These are phyloP conservation scores for Arnoldichthys spilopterus DNA, from an alignment of 2,797 vertebrate species.

Conservation along the genomic window DNA sequence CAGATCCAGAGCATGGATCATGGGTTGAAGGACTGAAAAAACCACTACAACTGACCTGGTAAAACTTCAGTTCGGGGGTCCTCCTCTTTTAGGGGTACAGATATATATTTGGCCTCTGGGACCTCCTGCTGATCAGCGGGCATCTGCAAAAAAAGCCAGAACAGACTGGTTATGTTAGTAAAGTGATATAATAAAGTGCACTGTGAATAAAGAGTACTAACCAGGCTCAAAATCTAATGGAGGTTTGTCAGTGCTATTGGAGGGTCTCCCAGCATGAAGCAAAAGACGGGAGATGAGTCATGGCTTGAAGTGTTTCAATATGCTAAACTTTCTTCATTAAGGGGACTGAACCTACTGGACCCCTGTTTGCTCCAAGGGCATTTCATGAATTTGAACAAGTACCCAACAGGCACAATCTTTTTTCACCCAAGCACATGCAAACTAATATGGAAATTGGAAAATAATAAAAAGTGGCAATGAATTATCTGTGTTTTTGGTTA, in stretches of 20 bases:
- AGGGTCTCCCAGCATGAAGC: not conserved
- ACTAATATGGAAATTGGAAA: too few species aligned
- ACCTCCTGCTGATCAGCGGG: conserved; percentile 61
- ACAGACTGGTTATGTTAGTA: not conserved
- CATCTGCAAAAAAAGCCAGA: conserved; percentile 61
- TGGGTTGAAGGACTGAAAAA: not conserved
- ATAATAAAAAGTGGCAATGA: too few species aligned
- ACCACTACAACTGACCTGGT: conserved; percentile 20
- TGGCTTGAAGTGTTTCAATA: not conserved
- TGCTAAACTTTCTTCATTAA: not conserved
- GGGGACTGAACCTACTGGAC: not conserved
- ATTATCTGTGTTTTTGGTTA: too few species aligned
- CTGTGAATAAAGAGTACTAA: not conserved
- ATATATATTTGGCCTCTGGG: conserved; percentile 24
- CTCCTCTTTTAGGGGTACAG: conserved; percentile 41
- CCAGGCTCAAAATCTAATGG: not conserved
- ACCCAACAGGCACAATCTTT: too few species aligned
- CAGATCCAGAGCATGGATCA: not conserved
- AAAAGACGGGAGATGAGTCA: not conserved
- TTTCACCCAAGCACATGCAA: too few species aligned
- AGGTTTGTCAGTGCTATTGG: not conserved
- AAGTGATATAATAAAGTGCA: not conserved
- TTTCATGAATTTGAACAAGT: too few species aligned
- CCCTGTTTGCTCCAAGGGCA: too few species aligned
- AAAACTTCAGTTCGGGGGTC: conserved; percentile 52